These are phyloP conservation scores for Seriola rivoliana DNA, from an alignment of 2,113 vertebrate genomes.

Conservation along the genomic window DNA sequence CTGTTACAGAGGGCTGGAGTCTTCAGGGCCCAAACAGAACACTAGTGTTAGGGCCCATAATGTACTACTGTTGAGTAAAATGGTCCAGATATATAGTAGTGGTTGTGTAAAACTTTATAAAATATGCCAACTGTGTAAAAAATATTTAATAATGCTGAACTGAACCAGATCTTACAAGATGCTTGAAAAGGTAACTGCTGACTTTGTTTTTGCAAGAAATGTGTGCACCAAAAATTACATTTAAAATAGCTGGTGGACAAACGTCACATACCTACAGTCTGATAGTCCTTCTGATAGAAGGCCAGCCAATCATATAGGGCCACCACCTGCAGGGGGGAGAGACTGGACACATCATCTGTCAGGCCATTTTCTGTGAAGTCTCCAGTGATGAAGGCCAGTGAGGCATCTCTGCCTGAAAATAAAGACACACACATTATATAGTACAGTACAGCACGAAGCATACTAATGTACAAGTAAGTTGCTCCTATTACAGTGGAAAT, in stretches of 20 bases:
- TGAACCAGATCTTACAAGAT: not conserved
- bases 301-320: constrained; percentile 89
- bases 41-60: too few relatives aligned
- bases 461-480: not conserved
- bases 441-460: not conserved
- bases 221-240: too few relatives aligned
- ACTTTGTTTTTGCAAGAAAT: too few relatives aligned
- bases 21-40: too few relatives aligned
- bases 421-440: not conserved
- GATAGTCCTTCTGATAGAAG: constrained; percentile 90
- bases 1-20: too few relatives aligned
- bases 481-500: not conserved
- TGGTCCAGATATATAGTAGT: too few relatives aligned
- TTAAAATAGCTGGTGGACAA: not conserved
- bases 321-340: constrained; percentile 86
- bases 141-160: not conserved
- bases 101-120: too few relatives aligned
- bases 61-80: too few relatives aligned
- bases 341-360: constrained; percentile 88
- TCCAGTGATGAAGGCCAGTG: constrained; percentile 91
- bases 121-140: too few relatives aligned
- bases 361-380: constrained; percentile 89
- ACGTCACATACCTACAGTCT: constrained; percentile 84
- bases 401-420: constrained; percentile 90
- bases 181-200: not conserved